phyloP scores from a whole-genome alignment of 2,797 vertebrate species.

The Margarornis squamiger region DNA sequence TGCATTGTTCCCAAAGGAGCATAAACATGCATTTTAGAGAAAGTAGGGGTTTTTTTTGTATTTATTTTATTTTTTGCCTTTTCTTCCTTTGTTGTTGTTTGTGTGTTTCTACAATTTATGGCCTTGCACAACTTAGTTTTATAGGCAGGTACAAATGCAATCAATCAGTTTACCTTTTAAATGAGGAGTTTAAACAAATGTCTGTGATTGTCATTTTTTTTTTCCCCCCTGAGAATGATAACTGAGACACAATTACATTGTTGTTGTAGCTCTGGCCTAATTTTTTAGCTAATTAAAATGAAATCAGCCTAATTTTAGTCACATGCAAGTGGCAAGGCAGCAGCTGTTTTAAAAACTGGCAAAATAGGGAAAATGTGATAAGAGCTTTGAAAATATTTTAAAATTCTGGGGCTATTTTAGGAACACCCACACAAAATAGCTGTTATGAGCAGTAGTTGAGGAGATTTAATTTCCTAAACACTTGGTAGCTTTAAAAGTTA shows the following conservation, averaged over 20 bases:
- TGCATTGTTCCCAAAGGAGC: not conserved
- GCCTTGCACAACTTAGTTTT: not conserved
- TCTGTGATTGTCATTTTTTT: not conserved
- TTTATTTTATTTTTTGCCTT: not conserved
- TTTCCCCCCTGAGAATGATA: not conserved
- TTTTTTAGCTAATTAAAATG: not conserved
- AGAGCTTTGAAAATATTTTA: not conserved
- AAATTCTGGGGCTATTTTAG: not conserved
- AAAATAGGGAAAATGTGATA: not conserved
- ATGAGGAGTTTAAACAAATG: not conserved
- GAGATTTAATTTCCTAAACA: not conserved
- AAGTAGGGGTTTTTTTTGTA: not conserved
- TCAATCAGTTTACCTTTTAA: not conserved
- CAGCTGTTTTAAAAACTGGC: not conserved
- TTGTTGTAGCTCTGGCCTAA: not conserved
- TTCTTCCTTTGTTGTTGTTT: not conserved
- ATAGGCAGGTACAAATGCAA: not conserved
- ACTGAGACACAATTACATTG: not conserved
- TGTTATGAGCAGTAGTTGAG: accelerated
- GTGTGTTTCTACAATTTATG: not conserved
- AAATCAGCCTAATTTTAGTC: not conserved
- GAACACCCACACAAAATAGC: not conserved
- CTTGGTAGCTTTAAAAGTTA: not conserved
- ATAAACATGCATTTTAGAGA: not conserved
- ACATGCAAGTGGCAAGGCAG: not conserved